Base-by-base conservation (phyloP, 1,140 invertebrate species). In the Helicoverpa zea region DNA sequence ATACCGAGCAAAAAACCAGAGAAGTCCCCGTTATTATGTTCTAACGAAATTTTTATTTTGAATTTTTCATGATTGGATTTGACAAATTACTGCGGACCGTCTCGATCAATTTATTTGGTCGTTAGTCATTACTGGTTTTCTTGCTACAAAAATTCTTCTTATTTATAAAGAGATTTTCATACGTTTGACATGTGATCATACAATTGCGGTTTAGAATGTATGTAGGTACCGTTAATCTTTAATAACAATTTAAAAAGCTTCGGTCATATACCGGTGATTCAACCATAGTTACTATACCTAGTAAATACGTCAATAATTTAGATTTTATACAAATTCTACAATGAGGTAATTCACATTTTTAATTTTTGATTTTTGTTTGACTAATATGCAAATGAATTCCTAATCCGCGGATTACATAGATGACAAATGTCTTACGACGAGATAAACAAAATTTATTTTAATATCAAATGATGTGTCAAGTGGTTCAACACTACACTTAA, bases 31-130 rank as follows among this genome's bases (percentile, higher is more conserved):
- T 89, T 88, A 89, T 91, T 92, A 90, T 87, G 83, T 87, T 89
- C 86, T 87, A 91, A 90, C 82, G 79, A 85, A 85, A 87, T 84
- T 88, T 86, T 84, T 84, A 81, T 85, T 85, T 87, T 73, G 85
- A 82, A 84, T 87, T 87, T 88, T 81, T 83, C 84, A 82, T 91
- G 91, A 93, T 93, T 91, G 88, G 88, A 88, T 93, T 89, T 93
- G 91, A 93, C 91, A 92, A 92, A 93, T 93, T 91, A 88, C 89
- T 86, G 54, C 78, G 54, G 77, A 82, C 81, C 73, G 84, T 80
- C 56, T 23, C 77, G 79, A 80, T 81, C 82, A 86, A 87, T 87
- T 89, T 89, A 88, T 85, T 86, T 86, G 80, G 79, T 88, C 84
- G 82, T 89, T 88, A 88, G 82, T 75, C 70, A 75, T 83, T 80